phyloP scores from a whole-genome alignment of 1,140 invertebrate species.

The Sipha flava region DNA sequence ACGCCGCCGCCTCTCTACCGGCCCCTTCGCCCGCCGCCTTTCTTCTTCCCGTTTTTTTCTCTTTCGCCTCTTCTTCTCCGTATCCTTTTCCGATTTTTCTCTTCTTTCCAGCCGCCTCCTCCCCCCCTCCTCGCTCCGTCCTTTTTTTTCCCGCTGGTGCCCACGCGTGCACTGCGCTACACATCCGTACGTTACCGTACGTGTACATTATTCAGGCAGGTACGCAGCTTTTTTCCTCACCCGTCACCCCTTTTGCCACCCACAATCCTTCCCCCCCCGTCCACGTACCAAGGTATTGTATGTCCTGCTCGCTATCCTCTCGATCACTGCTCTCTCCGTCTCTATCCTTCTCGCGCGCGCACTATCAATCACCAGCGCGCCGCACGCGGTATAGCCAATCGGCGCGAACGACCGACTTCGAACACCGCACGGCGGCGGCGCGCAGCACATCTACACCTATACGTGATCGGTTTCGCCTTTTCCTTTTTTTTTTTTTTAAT shows the following conservation, averaged over 20 bases:
- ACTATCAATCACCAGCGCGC: slow-evolving; percentile 1
- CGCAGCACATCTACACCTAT: too few species aligned
- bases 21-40: not conserved
- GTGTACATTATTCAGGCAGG: too few species aligned
- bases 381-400: not conserved
- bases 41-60: not conserved
- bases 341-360: not conserved
- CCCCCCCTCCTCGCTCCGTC: too few species aligned
- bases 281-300: too few species aligned
- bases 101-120: not conserved
- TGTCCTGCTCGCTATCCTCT: too few species aligned
- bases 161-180: too few species aligned
- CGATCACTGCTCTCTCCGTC: not conserved
- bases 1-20: not conserved
- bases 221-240: too few species aligned
- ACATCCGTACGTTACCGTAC: too few species aligned
- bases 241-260: not conserved
- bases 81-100: not conserved
- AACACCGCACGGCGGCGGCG: not conserved
- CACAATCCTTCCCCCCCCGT: not conserved
- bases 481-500: too few species aligned
- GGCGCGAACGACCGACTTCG: not conserved
- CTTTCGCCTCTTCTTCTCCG: not conserved
- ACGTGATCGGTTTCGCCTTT: slow-evolving; percentile 9
- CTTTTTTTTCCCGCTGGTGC: too few species aligned